Base-by-base conservation (phyloP, 1,140 invertebrate species). In the Conus betulinus region DNA sequence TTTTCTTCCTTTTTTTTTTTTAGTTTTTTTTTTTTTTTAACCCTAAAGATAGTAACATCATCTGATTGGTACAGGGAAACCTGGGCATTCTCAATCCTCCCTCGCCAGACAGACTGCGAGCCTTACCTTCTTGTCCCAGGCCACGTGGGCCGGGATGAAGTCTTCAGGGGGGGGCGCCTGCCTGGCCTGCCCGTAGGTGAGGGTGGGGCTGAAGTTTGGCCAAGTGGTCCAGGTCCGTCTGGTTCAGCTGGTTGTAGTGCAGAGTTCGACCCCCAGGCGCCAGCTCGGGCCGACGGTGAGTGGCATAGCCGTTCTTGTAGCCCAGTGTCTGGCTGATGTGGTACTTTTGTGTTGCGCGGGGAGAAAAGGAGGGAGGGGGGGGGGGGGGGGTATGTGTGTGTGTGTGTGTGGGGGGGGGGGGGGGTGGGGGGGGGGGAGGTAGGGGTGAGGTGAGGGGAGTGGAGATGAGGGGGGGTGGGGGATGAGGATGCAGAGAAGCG, bases 181-280 rank as follows among this genome's bases (percentile, higher is more conserved):
- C 89, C 96, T 96, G 92, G 97, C 96, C 88, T 96, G 95, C 2
- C 97, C 97, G 92, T 98, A 98, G 4, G 97, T 98, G 89, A 97
- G 93, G 1, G 96, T 96, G 53, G 97, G 97, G 92, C 97, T 97
- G 93, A 97, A 97, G 85, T 97, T 97, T 97, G 89, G 94, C 93
- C 53, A 95, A 85, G 79, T 95, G 94, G 89, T 94, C 94, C 15
- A 95, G 91, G 85, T 95, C 95, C 78, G 93, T 89, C 88, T 97
- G 96, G 85, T 96, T 96, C 27, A 96, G 95, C 82, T 95, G 94
- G 88, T 95, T 95, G 87, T 93, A 91, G 20, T 92, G 85, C 39
- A 95, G 90, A 3, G 94, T 92, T 52, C 90, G 93, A 25, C 96
- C 96, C 20, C 97, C 97, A 25, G 97, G 96, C 5, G 96, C 97